phyloP scores from a whole-genome alignment of 2,113 vertebrate genomes.

The Notechis scutatus region DNA sequence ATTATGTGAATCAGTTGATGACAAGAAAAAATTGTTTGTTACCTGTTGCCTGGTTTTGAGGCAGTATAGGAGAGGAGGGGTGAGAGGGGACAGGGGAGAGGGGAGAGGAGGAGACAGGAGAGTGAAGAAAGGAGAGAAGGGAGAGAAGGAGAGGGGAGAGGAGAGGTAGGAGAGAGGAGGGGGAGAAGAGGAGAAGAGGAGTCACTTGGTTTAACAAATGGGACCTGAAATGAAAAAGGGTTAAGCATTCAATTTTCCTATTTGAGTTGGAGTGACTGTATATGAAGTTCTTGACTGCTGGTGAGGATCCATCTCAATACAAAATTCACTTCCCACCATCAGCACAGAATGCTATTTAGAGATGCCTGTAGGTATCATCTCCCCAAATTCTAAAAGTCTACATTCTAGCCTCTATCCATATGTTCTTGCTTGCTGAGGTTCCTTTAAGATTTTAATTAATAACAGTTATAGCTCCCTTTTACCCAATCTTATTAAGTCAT shows the following conservation, averaged over 20 bases:
- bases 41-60: neutral
- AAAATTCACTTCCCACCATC: neutral
- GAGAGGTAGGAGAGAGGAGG: too few relatives aligned
- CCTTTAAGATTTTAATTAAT: neutral
- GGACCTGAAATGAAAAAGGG: neutral
- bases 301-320: neutral
- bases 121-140: too few relatives aligned
- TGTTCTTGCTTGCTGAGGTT: neutral
- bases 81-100: too few relatives aligned
- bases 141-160: too few relatives aligned
- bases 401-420: neutral
- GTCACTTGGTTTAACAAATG: neutral
- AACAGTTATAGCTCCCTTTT: neutral
- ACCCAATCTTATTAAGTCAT: neutral
- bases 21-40: neutral
- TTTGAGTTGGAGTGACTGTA: neutral
- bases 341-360: neutral
- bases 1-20: neutral
- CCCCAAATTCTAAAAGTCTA: neutral
- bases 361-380: neutral
- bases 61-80: too few relatives aligned
- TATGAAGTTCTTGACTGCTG: neutral
- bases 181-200: too few relatives aligned
- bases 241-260: neutral
- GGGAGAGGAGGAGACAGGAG: too few relatives aligned